These are phyloP conservation scores for Glaucopsyche alexis DNA, from an alignment of 2,888 invertebrate species.

Conservation along the genomic window DNA sequence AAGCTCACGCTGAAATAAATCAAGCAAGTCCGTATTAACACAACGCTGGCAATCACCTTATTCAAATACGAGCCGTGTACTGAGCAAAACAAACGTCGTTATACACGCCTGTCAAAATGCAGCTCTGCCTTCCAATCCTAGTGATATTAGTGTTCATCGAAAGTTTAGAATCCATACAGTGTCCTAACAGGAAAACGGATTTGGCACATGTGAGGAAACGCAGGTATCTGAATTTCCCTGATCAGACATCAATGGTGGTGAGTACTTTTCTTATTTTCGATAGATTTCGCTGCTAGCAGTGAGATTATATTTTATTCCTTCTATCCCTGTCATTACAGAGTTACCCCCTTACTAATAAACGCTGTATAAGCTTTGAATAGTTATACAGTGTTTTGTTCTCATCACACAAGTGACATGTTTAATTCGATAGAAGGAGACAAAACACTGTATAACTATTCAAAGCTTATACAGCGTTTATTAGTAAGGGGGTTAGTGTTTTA, in stretches of 20 bases:
- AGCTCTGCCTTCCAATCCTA: constrained; percentile 1
- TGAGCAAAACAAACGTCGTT: constrained; percentile 20
- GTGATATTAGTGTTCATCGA: neutral
- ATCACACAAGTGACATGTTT: too few relatives aligned
- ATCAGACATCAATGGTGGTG: constrained; percentile 13
- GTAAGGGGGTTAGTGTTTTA: too few relatives aligned
- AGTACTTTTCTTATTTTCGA: neutral
- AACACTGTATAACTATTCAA: too few relatives aligned
- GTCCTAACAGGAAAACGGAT: constrained; percentile 20
- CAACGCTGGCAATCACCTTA: constrained; percentile 11
- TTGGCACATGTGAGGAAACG: constrained; percentile 14
- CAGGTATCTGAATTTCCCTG: constrained; percentile 29
- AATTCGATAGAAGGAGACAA: too few relatives aligned
- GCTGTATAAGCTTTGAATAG: too few relatives aligned
- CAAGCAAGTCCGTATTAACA: constrained; percentile 1
- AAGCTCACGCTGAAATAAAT: neutral
- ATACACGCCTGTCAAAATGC: constrained; percentile 5
- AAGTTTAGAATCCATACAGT: neutral
- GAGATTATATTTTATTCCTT: too few relatives aligned
- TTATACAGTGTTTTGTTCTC: too few relatives aligned
- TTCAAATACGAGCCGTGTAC: constrained; percentile 2
- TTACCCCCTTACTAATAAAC: too few relatives aligned
- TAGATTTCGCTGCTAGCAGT: too few relatives aligned
- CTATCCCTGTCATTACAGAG: too few relatives aligned
- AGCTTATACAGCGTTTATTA: too few relatives aligned